Evolutionary conservation across 2,797 vertebrate genomes (phyloP), one percentile per base, ranked within the genome.

Genomic region (Ptychadena robeensis): DNA sequence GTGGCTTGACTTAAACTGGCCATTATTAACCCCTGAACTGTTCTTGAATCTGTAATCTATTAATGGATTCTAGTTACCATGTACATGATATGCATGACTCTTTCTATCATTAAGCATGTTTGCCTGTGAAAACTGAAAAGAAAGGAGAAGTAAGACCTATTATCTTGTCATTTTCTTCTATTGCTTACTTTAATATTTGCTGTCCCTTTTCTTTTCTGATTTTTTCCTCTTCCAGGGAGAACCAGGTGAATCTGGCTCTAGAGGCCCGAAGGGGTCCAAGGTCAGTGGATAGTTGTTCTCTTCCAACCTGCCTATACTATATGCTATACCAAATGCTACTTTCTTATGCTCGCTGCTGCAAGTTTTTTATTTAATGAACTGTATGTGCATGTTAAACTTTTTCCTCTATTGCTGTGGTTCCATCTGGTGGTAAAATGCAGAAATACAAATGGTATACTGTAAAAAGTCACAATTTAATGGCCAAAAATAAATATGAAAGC

Each of bases 251-350:
- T 70, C 94, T 85, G 98, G 98, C 82, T 85, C 91, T 91, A 96
- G 96, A 88, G 98, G 98, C 78, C 86, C 84, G 1, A 98, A 98
- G 89, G 98, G 98, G 91, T 96, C 96, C 89, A 99, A 99, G 97
- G 98, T 99, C 88, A 97, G 95, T 89, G 67, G 72, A 67, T 34
- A 68, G 61, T 38, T 40, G 25, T 68, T 67, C 30, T n/a, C n/a
- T n/a, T n/a, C n/a, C n/a, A 40, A 40, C 81, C 86, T 37, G 31
- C 25, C 48, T 32, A 32, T 35, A 28, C 12, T 31, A 12, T 61
- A 3, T 61, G 2, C 15, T 18, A 25, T 30, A 73, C 67, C 64
- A 22, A 53, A 66, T 44, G 9, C 4, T 14, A 0, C 4, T 37
- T 34, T 0, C 8, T 31, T 9, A 68, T 30, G 27, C 31, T 22